Percentiles rank a stretch among this genome's conserved stretches.
phyloP scores from a whole-genome alignment of 2,888 invertebrate genomes.

The Ennomos fuscantarius region DNA sequence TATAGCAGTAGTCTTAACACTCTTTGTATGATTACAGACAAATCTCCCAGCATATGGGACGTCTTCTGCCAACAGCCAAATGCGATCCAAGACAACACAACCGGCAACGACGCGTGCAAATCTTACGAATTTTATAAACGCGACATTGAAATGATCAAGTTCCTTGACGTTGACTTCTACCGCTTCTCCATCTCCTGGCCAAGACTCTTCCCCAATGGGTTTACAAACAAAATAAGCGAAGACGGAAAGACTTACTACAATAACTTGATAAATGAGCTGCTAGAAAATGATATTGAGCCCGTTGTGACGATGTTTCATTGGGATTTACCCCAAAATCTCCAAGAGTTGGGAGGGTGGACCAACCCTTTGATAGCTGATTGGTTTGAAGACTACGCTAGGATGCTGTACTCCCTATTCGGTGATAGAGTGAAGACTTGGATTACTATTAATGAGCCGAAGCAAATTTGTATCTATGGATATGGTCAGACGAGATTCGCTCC shows the following conservation, averaged over 20 bases:
- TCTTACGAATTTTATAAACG: conserved; percentile 86
- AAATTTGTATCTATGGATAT: conserved; percentile 73
- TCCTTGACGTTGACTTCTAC: conserved; percentile 79
- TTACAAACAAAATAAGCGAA: conserved; percentile 79
- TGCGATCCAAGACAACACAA: conserved; percentile 79
- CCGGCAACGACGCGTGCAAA: conserved; percentile 86
- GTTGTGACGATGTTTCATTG: conserved; percentile 84
- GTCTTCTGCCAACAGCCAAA: conserved; percentile 77
- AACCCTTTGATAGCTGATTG: conserved; percentile 74
- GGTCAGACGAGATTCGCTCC: conserved; percentile 65
- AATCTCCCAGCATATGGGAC: conserved; percentile 87
- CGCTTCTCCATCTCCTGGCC: conserved; percentile 88
- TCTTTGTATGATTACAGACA: conserved; percentile 61
- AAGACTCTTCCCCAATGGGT: conserved; percentile 86
- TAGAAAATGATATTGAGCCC: conserved; percentile 86
- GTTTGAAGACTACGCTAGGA: conserved; percentile 80
- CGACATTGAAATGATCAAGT: conserved; percentile 75
- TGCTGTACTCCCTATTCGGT: conserved; percentile 73
- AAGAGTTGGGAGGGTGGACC: conserved; percentile 84
- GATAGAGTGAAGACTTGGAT: conserved; percentile 84
- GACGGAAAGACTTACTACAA: conserved; percentile 88
- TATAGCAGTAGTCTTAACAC: too few species aligned
- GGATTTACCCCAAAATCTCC: conserved; percentile 83
- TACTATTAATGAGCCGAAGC: conserved; percentile 85
- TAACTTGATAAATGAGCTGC: conserved; percentile 85